Percentiles rank a stretch among this genome's conserved stretches.
Conservation (phyloP, 2,797 vertebrate genomes). For the Synanceia verrucosa region DNA sequence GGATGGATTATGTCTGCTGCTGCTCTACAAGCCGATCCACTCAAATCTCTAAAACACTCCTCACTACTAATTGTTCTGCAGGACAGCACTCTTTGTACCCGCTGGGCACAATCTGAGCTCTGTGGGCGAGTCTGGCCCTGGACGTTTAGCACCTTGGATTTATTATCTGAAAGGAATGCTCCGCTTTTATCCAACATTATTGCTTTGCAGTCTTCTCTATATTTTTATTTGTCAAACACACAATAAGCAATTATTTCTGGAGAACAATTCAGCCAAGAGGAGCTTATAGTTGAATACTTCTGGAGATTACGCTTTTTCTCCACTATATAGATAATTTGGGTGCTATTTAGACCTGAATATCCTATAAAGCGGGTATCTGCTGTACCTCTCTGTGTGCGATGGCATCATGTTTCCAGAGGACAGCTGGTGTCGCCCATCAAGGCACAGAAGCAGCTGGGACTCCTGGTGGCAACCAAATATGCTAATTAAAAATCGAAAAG, state of each 20-base stretch:
- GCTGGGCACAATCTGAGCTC: constrained; percentile 28
- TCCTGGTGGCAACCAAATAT: constrained; percentile 55
- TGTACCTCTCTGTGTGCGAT: constrained; percentile 15
- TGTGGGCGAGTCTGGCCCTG: constrained; percentile 22
- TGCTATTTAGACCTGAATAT: constrained; percentile 11
- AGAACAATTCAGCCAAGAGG: constrained; percentile 1
- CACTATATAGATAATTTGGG: not conserved
- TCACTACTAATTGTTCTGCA: constrained; percentile 12
- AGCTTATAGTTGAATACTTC: not conserved
- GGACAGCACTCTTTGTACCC: constrained; percentile 45
- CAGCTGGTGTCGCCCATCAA: constrained; percentile 60
- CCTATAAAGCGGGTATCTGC: not conserved
- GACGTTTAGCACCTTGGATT: constrained; percentile 24
- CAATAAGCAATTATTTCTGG: not conserved
- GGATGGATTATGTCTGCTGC: constrained; percentile 14
- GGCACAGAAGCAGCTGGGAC: constrained; percentile 57
- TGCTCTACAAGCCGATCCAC: not conserved
- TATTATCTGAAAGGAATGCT: constrained; percentile 16
- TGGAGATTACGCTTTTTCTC: not conserved
- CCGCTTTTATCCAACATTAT: constrained; percentile 7
- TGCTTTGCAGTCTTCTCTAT: not conserved
- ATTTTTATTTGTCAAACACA: not conserved
- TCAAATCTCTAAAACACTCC: constrained; percentile 12
- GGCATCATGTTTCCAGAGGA: constrained; percentile 34
- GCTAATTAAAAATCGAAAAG: constrained; percentile 51